Evolutionary conservation across 2,888 invertebrate genomes (phyloP), one percentile per base, ranked within the genome.

Genomic region (Aproaerema taeniolella): DNA sequence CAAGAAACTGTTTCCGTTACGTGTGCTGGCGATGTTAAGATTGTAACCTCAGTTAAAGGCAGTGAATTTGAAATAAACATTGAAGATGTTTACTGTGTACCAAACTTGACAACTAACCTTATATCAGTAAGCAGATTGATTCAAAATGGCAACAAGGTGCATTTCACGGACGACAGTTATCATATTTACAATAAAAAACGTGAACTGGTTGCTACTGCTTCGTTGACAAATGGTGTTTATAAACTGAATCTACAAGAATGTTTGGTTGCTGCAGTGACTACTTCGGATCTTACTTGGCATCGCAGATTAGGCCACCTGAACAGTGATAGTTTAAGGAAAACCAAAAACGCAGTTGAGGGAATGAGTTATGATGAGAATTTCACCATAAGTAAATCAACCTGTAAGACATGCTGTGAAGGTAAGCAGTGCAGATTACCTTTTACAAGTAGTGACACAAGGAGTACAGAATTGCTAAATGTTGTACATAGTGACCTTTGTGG

Each of bases 341-440:
- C n/a, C 8, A 26, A 5, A 5, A 26, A n/a, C n/a, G 26, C 26
- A 9, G 50, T 46, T 2, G 31, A 42, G 13, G 52, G 49, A n/a
- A 9, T 50, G 2, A 30, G 11, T 9, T 46, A 26, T 20, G 10
- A 28, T 8, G 41, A 46, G 2, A 46, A 31, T 7, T 16, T 24
- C 10, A 28, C 13, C 1, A 42, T 39, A n/a, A 25, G 13, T 9
- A 50, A 45, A 15, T 28, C 32, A 1, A 42, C 6, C 4, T 50
- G 50, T 32, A 31, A 32, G 16, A 43, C 36, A 15, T 41, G 47
- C 45, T 52, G 56, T 38, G 45, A 58, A 48, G 58, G 59, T 7
- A 61, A 62, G 37, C 60, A 61, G 32, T 29, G 26, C 0, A 36
- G 58, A 9, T 33, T 53, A 44, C 54, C 60, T n/a, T 63, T 63